Conservation (phyloP, 2,113 vertebrate genomes). For the Clarias gariepinus region DNA sequence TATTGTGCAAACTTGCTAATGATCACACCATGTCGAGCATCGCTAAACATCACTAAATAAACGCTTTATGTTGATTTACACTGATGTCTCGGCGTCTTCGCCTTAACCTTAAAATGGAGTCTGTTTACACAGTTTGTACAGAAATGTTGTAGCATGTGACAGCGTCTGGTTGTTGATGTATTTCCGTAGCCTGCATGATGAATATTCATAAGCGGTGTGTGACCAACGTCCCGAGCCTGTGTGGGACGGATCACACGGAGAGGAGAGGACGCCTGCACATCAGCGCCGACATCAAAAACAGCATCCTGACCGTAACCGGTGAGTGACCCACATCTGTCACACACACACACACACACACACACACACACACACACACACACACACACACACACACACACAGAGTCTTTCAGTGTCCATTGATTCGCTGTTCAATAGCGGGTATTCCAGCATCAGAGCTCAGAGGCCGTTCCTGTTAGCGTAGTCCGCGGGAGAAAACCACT, state of each 20-base stretch:
- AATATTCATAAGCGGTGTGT: slow-evolving; percentile 97
- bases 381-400: neutral
- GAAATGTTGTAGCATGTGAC: neutral
- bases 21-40: too few relatives aligned
- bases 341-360: slow-evolving; percentile 26
- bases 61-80: too few relatives aligned
- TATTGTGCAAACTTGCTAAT: too few relatives aligned
- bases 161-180: slow-evolving; percentile 10
- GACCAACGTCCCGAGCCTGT: slow-evolving; percentile 95
- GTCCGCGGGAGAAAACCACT: slow-evolving; percentile 62
- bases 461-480: neutral
- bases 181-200: slow-evolving; percentile 89
- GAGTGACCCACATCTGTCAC: slow-evolving; percentile 55
- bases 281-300: slow-evolving; percentile 80
- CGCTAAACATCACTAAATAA: too few relatives aligned
- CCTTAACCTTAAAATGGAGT: neutral
- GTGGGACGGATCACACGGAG: slow-evolving; percentile 96
- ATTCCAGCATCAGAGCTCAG: neutral
- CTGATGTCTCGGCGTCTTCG: too few relatives aligned
- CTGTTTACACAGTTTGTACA: neutral
- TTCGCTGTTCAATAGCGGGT: neutral
- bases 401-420: neutral
- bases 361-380: neutral
- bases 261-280: slow-evolving; percentile 91
- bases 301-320: slow-evolving; percentile 85